Percentiles rank a stretch among this genome's conserved stretches.
These are phyloP conservation scores for Podarcis siculus DNA, from an alignment of 2,797 vertebrate species.

Conservation along the genomic window DNA sequence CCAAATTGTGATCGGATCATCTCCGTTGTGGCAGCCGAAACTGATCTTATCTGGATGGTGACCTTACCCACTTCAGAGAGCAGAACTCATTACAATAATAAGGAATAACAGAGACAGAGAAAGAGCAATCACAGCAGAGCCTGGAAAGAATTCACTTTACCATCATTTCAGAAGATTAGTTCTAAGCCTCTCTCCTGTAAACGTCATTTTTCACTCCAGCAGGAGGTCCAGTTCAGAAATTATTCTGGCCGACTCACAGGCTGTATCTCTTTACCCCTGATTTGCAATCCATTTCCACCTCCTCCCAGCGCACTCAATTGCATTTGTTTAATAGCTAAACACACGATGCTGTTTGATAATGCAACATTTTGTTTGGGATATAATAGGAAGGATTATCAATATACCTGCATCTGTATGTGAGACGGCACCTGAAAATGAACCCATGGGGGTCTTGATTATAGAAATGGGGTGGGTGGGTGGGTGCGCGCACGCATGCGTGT, in stretches of 20 bases:
- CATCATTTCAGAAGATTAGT: conserved; percentile 67
- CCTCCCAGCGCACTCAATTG: conserved; percentile 32
- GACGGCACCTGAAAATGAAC: not conserved
- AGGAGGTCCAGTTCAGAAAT: conserved; percentile 60
- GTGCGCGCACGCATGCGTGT: not conserved
- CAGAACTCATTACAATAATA: conserved; percentile 74
- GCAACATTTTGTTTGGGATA: not conserved
- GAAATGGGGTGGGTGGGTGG: not conserved
- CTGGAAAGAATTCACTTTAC: conserved; percentile 69
- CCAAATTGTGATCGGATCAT: conserved; percentile 72
- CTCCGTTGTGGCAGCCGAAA: conserved; percentile 71
- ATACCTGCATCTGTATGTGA: not conserved
- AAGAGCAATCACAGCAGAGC: conserved; percentile 53
- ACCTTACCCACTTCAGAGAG: conserved; percentile 74
- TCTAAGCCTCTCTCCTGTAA: conserved; percentile 65
- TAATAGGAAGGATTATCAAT: not conserved
- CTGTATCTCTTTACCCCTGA: conserved; percentile 51
- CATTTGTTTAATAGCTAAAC: conserved; percentile 56
- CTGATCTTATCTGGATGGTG: conserved; percentile 76
- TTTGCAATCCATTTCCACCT: conserved; percentile 53
- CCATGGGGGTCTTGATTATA: not conserved
- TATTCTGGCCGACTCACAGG: conserved; percentile 53
- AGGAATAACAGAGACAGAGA: conserved; percentile 67
- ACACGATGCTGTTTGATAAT: conserved; percentile 39
- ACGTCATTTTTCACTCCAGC: conserved; percentile 68